These are phyloP conservation scores for Mythimna pallens DNA, from an alignment of 2,888 invertebrate species.

Conservation along the genomic window DNA sequence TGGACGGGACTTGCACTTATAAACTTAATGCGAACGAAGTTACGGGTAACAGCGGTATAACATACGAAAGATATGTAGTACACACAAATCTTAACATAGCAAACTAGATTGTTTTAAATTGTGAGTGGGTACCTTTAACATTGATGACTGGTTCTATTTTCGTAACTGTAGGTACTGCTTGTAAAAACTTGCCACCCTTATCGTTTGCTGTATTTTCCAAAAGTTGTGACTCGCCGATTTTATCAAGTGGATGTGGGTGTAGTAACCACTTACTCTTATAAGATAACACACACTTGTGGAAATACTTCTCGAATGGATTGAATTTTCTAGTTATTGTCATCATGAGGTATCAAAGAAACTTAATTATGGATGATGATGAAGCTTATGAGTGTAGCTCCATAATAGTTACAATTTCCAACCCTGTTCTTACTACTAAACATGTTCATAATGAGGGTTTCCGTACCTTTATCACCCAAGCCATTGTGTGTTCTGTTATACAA, in stretches of 20 bases:
- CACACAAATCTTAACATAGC: no score
- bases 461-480: neutral
- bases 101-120: no score
- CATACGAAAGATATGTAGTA: no score
- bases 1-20: no score
- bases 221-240: neutral
- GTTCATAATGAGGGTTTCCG: neutral
- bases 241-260: neutral
- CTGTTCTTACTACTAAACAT: conserved; percentile 8
- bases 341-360: neutral
- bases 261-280: neutral
- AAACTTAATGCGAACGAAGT: no score
- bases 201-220: neutral
- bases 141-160: no score
- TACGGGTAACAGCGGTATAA: no score
- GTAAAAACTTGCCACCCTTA: neutral
- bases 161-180: no score
- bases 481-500: neutral
- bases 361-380: neutral
- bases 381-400: neutral
- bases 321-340: neutral
- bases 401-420: neutral
- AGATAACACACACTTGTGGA: neutral
- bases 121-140: no score
- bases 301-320: neutral